These are phyloP conservation scores for Chymomyza caudatula DNA, from an alignment of 2,888 invertebrate species.

Conservation along the genomic window DNA sequence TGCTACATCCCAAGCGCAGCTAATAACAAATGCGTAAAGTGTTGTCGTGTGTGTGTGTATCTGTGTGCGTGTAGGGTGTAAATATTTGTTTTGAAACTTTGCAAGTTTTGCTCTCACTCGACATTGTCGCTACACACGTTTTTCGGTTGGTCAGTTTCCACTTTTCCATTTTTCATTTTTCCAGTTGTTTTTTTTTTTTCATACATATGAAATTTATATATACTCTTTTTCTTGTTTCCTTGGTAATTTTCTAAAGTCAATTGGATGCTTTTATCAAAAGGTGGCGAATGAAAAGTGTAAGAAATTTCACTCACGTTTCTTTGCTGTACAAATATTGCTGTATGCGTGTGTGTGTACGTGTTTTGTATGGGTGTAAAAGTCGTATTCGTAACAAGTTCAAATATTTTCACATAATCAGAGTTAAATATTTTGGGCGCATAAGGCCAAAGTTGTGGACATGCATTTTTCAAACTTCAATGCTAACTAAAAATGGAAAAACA, in stretches of 20 bases:
- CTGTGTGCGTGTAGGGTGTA: constrained; percentile 32
- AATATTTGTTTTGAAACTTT: constrained; percentile 60
- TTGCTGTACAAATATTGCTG: constrained; percentile 9
- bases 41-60: constrained; percentile 33
- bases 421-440: not conserved
- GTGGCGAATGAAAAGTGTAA: not conserved
- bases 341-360: not conserved
- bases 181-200: not conserved
- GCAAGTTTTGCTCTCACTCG: constrained; percentile 41
- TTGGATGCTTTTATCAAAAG: constrained; percentile 2
- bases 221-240: not conserved
- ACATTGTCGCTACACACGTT: constrained; percentile 13
- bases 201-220: constrained; percentile 6
- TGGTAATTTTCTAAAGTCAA: not conserved
- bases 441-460: too few species aligned
- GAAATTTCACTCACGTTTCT: constrained; percentile 26
- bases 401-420: not conserved
- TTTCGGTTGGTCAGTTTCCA: constrained; percentile 14
- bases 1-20: constrained; percentile 37
- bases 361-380: not conserved
- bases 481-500: too few species aligned
- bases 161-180: too few species aligned
- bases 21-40: constrained; percentile 68
- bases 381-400: not conserved
- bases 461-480: too few species aligned